phyloP scores from a whole-genome alignment of 2,113 vertebrate species.

The Eptesicus fuscus region DNA sequence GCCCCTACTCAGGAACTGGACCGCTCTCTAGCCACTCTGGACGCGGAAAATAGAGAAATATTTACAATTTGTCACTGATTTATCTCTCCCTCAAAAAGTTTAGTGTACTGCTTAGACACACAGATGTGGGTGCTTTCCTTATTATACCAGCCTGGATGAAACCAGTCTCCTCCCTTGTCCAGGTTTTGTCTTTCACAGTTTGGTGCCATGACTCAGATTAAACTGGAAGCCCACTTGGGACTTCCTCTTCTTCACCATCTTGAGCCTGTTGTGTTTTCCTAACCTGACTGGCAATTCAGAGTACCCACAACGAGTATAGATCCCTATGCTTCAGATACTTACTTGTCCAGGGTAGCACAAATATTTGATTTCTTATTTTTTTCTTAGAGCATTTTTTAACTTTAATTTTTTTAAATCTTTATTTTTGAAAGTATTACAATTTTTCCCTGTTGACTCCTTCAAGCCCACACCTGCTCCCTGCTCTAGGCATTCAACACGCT shows the following conservation, averaged over 20 bases:
- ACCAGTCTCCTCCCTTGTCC: not conserved
- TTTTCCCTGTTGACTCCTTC: too few relatives aligned
- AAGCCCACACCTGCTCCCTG: too few relatives aligned
- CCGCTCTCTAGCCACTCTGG: too few relatives aligned
- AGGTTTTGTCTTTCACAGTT: not conserved
- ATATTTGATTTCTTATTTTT: not conserved
- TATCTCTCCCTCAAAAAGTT: not conserved
- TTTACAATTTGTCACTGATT: not conserved
- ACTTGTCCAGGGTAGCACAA: not conserved
- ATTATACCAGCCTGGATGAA: not conserved
- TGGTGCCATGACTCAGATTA: not conserved
- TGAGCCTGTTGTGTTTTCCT: not conserved
- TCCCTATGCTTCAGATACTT: not conserved
- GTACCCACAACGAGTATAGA: not conserved
- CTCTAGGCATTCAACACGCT: too few relatives aligned
- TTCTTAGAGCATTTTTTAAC: not conserved
- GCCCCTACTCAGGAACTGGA: too few relatives aligned
- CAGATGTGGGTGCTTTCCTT: not conserved
- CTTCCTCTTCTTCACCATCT: not conserved
- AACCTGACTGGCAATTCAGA: not conserved
- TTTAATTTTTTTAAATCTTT: too few relatives aligned
- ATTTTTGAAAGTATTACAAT: too few relatives aligned
- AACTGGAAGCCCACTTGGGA: not conserved
- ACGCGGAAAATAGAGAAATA: too few relatives aligned
- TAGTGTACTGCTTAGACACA: not conserved